Evolutionary conservation across 2,888 invertebrate species (phyloP), one percentile per base, ranked within the genome.

Genomic region (Neocrepidodera transversa): DNA sequence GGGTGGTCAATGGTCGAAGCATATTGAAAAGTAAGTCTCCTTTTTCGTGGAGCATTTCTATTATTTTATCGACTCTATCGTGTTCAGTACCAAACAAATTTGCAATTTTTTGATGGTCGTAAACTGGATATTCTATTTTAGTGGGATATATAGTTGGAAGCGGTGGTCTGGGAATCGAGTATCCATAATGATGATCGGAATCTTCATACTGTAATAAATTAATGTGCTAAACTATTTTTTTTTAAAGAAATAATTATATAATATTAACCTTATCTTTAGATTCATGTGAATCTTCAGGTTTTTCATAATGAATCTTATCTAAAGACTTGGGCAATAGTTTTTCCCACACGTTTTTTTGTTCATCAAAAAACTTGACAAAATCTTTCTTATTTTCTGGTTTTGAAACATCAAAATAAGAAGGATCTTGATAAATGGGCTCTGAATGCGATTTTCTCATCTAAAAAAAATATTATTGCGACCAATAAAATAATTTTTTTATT

Each of bases 351-450:
- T 20, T 14, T 18, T 40, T 17, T 55, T 42, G 13, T 58, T 42
- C 0, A n/a, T 62, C 55, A 2, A 65, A 54, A 20, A 57, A 65
- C 11, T 48, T 40, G 1, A 60, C 58, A 20, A 65, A 20, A 7
- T 32, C 55, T 43, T 62, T 58, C 10, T 53, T 45, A 50, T 65
- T 60, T 48, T 63, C 48, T 3, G 65, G 60, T 35, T 55, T 17
- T 2, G 2, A 36, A 0, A 52, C 47, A 48, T 63, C 52, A 13
- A 51, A 61, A 14, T 58, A 1, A 14, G 43, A 10, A 1, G 60
- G 61, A 42, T 50, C 38, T 42, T 59, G 50, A 23, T 58, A 30
- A 13, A n/a, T n/a, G n/a, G n/a, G n/a, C n/a, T n/a, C n/a, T n/a
- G n/a, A n/a, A n/a, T n/a, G n/a, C n/a, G n/a, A n/a, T n/a, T n/a